Evolutionary conservation across 2,797 vertebrate species (phyloP), one percentile per base, ranked within the genome.

Genomic region (Semaprochilodus insignis): DNA sequence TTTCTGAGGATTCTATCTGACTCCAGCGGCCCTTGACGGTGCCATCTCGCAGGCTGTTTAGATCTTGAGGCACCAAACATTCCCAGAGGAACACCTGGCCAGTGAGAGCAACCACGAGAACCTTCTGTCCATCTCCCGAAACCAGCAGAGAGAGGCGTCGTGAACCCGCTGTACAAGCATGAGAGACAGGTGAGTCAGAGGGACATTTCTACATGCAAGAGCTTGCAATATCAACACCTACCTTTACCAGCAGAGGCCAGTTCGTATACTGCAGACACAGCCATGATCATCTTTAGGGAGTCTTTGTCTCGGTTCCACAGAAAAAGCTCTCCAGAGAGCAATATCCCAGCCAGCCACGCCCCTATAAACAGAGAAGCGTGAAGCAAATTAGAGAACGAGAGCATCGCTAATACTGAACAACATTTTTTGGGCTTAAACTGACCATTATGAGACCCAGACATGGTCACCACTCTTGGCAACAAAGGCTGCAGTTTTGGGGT

Each of bases 271-370:
- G 96, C 94, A 85, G 94, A 90, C 0, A 93, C 87, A 7, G 95
- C 88, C 55, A 94, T 87, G 21, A 95, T 88, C 19, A 87, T 96
- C 92, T 96, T 98, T 80, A 99, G 87, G 80, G 85, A 92, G 86
- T 99, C 96, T 70, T 91, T 93, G 88, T 99, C 98, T 88, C 94
- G 97, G 94, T 96, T 97, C 98, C 98, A 99, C 81, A 99, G 93
- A 89, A 99, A 98, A 0, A 99, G 83, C 16, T 98, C 96, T 80
- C 98, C 98, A n/a, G 96, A 94, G 74, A 86, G 59, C 85, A 98
- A 91, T 36, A 99, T 59, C 34, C 98, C 97, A 87, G 93, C 95
- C 63, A 99, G 91, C 97, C 97, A 99, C 81, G 93, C 89, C 81
- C 96, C 98, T 99, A 85, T 63, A 40, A 85, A 78, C 5, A 81